Evolutionary conservation across 2,797 vertebrate species (phyloP).

Genomic region (Enteromius paludinosus): DNA sequence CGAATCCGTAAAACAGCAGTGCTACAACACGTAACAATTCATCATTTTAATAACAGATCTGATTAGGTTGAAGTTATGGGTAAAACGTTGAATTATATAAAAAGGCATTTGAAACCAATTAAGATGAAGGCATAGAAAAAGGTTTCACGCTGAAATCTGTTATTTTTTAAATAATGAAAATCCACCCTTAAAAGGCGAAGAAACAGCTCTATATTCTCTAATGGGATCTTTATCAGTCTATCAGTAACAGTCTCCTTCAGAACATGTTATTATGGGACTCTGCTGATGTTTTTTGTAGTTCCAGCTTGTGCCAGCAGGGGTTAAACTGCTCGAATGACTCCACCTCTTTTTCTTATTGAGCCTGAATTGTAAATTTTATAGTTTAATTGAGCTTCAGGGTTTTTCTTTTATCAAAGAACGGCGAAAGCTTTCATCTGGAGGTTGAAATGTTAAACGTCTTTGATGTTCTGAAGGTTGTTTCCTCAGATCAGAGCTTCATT

Average conservation of each 20-base stretch:
- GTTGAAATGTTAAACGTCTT: not conserved
- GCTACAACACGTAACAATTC: too few species aligned
- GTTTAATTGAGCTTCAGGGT: not conserved
- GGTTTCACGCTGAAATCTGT: not conserved
- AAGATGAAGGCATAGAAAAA: not conserved
- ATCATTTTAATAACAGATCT: not conserved
- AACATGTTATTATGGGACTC: not conserved
- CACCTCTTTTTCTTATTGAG: not conserved
- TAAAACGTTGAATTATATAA: not conserved
- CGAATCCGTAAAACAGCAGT: too few species aligned
- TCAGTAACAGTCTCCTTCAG: not conserved
- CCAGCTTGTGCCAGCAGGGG: not conserved
- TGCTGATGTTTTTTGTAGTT: not conserved
- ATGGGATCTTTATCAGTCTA: not conserved
- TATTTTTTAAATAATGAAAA: not conserved
- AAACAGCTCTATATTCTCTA: not conserved
- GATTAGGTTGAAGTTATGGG: not conserved
- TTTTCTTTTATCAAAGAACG: not conserved
- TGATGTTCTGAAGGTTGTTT: not conserved
- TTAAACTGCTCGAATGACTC: not conserved
- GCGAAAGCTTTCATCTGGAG: not conserved
- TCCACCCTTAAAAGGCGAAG: not conserved
- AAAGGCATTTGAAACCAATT: not conserved
- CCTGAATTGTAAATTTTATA: not conserved
- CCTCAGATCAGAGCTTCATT: not conserved